phyloP scores from a whole-genome alignment of 2,797 vertebrate genomes.

The Alauda arvensis region DNA sequence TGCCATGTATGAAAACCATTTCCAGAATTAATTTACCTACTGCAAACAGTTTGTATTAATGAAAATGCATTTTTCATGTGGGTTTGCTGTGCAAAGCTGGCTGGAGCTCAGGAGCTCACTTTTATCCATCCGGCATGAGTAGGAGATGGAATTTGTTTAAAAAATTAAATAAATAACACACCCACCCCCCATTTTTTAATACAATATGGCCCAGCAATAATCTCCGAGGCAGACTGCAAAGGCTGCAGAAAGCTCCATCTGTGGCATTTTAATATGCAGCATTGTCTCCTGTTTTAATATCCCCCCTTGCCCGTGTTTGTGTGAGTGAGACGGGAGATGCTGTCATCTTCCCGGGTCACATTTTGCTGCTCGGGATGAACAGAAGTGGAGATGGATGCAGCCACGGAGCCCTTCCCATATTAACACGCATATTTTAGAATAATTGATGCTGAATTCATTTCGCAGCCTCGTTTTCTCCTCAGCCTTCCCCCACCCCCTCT shows the following conservation, averaged over 20 bases:
- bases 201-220: constrained; percentile 53
- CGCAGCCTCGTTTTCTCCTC: constrained; percentile 35
- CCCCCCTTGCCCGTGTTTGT: constrained; percentile 18
- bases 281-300: constrained; percentile 39
- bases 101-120: constrained; percentile 56
- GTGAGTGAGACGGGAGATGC: neutral
- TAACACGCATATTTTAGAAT: constrained; percentile 60
- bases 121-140: constrained; percentile 62
- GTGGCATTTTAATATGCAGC: constrained; percentile 54
- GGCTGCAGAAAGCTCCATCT: constrained; percentile 42
- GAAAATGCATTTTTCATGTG: constrained; percentile 62
- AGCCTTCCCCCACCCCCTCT: constrained; percentile 11
- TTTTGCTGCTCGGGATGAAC: constrained; percentile 38
- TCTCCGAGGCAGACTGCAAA: constrained; percentile 35
- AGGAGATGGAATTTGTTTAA: constrained; percentile 58
- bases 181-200: constrained; percentile 38
- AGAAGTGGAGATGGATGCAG: constrained; percentile 36
- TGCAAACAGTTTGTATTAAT: constrained; percentile 74
- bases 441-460: constrained; percentile 60
- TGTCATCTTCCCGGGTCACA: constrained; percentile 35
- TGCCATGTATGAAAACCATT: constrained; percentile 64
- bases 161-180: constrained; percentile 66
- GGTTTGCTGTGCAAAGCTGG: constrained; percentile 39
- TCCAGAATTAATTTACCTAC: constrained; percentile 72
- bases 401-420: constrained; percentile 24